Conservation (phyloP, 1,140 invertebrate species). For the Cyclina sinensis region DNA sequence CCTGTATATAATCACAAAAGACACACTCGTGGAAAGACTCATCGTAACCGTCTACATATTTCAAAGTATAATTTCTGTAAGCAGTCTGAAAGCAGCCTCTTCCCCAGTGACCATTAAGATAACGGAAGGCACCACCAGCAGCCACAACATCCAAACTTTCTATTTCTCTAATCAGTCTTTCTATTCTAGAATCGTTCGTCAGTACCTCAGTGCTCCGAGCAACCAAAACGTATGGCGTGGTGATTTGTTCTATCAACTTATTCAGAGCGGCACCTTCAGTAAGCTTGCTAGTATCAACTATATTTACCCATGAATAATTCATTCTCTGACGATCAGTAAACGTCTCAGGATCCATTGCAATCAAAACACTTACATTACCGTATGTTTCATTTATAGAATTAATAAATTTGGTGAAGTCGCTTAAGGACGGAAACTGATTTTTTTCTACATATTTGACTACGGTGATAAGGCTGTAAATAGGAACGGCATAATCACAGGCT, state of each 20-base stretch:
- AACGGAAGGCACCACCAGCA: constrained; percentile 78
- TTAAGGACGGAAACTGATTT: not conserved
- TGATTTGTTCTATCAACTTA: constrained; percentile 62
- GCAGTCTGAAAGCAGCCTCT: constrained; percentile 80
- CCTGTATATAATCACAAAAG: constrained; percentile 82
- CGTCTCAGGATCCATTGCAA: not conserved
- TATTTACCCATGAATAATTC: not conserved
- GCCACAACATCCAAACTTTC: constrained; percentile 68
- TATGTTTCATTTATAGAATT: not conserved
- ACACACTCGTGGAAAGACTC: constrained; percentile 80
- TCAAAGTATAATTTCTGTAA: constrained; percentile 78
- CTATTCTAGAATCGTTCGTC: constrained; percentile 74
- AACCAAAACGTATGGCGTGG: constrained; percentile 82
- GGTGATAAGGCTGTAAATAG: constrained; percentile 51
- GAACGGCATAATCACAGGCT: constrained; percentile 55
- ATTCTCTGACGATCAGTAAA: not conserved
- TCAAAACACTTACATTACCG: not conserved
- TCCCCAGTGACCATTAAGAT: constrained; percentile 80
- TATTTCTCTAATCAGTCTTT: constrained; percentile 80
- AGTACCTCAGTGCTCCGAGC: constrained; percentile 74
- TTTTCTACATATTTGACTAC: constrained; percentile 22
- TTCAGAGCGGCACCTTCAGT: constrained; percentile 73
- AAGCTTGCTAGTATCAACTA: not conserved
- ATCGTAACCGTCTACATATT: constrained; percentile 79
- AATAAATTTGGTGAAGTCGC: not conserved